A percentile compares a stretch with the other conserved stretches of the same genome.
phyloP scores from a whole-genome alignment of 2,113 vertebrate genomes.

The Panurus biarmicus region DNA sequence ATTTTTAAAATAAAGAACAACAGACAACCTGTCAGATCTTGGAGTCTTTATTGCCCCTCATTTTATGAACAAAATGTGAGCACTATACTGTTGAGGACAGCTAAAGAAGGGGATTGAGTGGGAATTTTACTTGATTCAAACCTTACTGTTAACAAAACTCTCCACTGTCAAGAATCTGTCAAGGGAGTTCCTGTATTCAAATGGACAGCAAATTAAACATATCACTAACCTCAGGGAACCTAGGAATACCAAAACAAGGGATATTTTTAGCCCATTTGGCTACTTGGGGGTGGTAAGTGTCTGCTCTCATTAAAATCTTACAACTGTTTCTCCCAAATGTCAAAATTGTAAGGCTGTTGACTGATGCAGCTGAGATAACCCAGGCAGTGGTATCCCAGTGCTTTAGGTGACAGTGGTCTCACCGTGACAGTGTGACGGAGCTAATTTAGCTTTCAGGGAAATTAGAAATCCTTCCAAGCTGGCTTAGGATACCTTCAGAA shows the following conservation, averaged over 20 bases:
- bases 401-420: neutral
- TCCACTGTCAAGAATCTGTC: constrained; percentile 41
- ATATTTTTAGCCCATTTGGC: constrained; percentile 38
- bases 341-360: constrained; percentile 33
- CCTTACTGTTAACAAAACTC: constrained; percentile 4
- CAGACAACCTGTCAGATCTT: neutral
- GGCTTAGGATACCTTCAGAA: neutral
- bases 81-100: neutral
- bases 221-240: constrained; percentile 34
- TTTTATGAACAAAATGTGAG: neutral
- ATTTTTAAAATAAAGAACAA: neutral
- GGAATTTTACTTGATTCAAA: constrained; percentile 22
- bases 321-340: constrained; percentile 11
- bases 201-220: constrained; percentile 62
- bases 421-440: neutral
- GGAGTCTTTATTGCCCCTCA: neutral
- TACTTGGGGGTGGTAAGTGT: constrained; percentile 29
- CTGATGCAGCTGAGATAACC: neutral
- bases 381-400: neutral
- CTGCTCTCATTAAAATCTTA: constrained; percentile 22
- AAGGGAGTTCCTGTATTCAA: constrained; percentile 55
- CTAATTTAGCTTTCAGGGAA: constrained; percentile 1
- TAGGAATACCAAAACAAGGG: constrained; percentile 42
- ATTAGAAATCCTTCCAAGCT: neutral
- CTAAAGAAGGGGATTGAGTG: neutral